A percentile compares a stretch with the other conserved stretches of the same genome.
Conservation (phyloP, 2,888 invertebrate genomes). For the Hybos culiciformis region DNA sequence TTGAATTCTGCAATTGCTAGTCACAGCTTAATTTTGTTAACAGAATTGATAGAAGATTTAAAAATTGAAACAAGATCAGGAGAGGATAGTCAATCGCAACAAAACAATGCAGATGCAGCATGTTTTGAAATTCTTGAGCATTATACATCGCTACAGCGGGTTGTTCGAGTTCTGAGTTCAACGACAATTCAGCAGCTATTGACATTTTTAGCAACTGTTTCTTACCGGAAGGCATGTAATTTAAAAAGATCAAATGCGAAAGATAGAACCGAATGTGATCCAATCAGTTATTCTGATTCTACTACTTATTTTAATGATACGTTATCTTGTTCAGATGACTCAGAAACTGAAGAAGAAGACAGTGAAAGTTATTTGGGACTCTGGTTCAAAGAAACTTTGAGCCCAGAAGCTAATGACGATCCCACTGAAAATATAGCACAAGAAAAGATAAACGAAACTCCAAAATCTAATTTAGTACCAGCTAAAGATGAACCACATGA, state of each 20-base stretch:
- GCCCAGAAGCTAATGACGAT: slow-evolving; percentile 47
- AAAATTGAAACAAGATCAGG: slow-evolving; percentile 32
- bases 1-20: slow-evolving; percentile 80
- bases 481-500: slow-evolving; percentile 70
- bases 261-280: slow-evolving; percentile 64
- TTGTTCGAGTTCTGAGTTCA: slow-evolving; percentile 38
- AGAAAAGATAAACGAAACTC: slow-evolving; percentile 40
- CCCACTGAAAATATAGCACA: slow-evolving; percentile 43
- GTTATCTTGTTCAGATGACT: slow-evolving; percentile 80
- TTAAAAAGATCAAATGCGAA: slow-evolving; percentile 67
- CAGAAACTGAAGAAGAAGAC: slow-evolving; percentile 73
- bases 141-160: slow-evolving; percentile 36
- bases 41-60: slow-evolving; percentile 32
- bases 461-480: slow-evolving; percentile 45
- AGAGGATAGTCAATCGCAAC: slow-evolving; percentile 16
- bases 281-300: slow-evolving; percentile 75
- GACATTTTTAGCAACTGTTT: slow-evolving; percentile 76
- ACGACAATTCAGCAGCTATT: slow-evolving; percentile 49
- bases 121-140: slow-evolving; percentile 35
- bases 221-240: slow-evolving; percentile 81
- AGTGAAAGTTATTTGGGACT: slow-evolving; percentile 47
- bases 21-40: slow-evolving; percentile 58
- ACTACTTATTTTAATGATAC: slow-evolving; percentile 95
- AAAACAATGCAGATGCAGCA: slow-evolving; percentile 25
- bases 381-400: slow-evolving; percentile 89